phyloP scores from a whole-genome alignment of 2,113 vertebrate genomes.

The Heterotilapia buettikoferi region DNA sequence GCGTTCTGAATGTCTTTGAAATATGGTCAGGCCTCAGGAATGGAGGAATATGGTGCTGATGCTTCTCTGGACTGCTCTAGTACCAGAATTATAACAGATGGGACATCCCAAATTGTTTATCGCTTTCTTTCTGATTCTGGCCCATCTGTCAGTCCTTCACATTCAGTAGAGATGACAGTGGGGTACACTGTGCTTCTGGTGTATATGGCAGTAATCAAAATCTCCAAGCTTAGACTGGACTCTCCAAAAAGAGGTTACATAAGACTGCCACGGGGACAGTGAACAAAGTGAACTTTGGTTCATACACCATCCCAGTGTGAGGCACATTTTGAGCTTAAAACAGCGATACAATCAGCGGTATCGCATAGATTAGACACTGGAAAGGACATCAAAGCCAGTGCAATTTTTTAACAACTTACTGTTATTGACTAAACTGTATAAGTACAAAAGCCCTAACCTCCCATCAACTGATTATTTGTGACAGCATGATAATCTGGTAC shows the following conservation, averaged over 20 bases:
- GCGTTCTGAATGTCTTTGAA: slow-evolving; percentile 3
- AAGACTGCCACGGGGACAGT: background rate
- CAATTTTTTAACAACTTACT: background rate
- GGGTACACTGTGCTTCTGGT: background rate
- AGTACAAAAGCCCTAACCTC: background rate
- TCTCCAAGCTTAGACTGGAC: background rate
- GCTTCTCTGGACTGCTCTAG: background rate
- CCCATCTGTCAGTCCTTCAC: background rate
- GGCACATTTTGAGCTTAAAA: background rate
- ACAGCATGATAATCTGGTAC: background rate
- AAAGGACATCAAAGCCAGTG: background rate
- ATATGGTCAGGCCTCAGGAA: slow-evolving; percentile 2
- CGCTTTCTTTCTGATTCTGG: background rate
- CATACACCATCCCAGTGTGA: background rate
- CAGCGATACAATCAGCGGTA: background rate
- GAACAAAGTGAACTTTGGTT: background rate
- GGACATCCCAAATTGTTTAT: slow-evolving; percentile 10
- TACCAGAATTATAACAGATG: slow-evolving; percentile 56
- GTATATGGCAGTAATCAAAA: background rate
- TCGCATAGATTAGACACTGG: background rate
- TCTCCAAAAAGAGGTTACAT: background rate
- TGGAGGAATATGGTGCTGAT: slow-evolving; percentile 9
- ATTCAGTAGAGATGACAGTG: slow-evolving; percentile 1
- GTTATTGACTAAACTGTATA: background rate
- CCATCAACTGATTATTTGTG: background rate